phyloP scores from a whole-genome alignment of 2,888 invertebrate genomes.

The Athalia rosae region DNA sequence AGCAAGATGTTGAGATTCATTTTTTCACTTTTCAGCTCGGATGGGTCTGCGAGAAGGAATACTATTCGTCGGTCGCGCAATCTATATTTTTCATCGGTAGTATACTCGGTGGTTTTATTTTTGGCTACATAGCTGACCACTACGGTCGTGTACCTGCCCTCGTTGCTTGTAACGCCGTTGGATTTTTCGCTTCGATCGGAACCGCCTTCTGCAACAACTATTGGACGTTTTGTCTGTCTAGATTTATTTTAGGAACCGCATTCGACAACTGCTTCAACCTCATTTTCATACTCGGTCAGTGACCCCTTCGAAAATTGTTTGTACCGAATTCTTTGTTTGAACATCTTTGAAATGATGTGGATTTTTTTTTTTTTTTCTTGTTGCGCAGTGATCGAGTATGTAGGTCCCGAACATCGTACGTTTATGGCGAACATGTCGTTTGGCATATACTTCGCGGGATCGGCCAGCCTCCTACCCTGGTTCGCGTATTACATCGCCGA shows the following conservation, averaged over 20 bases:
- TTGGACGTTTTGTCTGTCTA: constrained; percentile 85
- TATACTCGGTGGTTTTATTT: constrained; percentile 88
- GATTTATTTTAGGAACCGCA: constrained; percentile 89
- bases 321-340: background rate
- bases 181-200: constrained; percentile 82
- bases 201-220: constrained; percentile 86
- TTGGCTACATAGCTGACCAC: constrained; percentile 92
- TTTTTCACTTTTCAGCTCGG: constrained; percentile 77
- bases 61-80: constrained; percentile 86
- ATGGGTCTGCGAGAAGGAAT: constrained; percentile 91
- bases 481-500: constrained; percentile 86
- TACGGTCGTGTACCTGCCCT: constrained; percentile 90
- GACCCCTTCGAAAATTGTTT: background rate
- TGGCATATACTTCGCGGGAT: constrained; percentile 89
- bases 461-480: constrained; percentile 88
- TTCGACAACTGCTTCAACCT: constrained; percentile 94
- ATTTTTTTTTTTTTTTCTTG: constrained; percentile 61
- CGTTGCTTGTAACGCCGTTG: constrained; percentile 86
- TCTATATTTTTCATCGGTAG: constrained; percentile 93
- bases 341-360: background rate
- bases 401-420: constrained; percentile 91
- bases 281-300: constrained; percentile 92
- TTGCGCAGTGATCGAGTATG: constrained; percentile 92
- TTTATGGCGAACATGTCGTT: constrained; percentile 94
- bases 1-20: no score